Conservation (phyloP, 2,888 invertebrate species). For the Archips xylosteana region DNA sequence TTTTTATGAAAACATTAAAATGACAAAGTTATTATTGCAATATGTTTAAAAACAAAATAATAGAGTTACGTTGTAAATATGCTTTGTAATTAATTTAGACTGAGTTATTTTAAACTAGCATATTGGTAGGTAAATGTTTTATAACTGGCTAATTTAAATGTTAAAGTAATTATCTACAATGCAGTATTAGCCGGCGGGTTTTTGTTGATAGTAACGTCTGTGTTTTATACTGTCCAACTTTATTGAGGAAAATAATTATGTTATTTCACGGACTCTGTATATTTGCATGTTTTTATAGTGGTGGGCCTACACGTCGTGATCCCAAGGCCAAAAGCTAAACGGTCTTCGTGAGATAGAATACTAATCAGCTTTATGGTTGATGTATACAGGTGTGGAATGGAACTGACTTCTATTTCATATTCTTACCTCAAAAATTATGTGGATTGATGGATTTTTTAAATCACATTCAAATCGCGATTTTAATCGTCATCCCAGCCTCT, state of each 20-base stretch:
- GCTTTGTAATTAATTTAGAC: slow-evolving; percentile 44
- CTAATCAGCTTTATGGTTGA: too few species aligned
- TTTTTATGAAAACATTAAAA: slow-evolving; percentile 26
- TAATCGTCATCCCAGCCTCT: too few species aligned
- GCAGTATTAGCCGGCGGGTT: slow-evolving; percentile 8
- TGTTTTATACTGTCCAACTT: slow-evolving; percentile 5
- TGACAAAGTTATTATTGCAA: slow-evolving; percentile 43
- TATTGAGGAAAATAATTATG: neutral
- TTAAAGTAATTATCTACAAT: slow-evolving; percentile 32
- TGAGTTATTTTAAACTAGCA: slow-evolving; percentile 46
- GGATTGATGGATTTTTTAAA: too few species aligned
- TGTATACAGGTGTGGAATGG: too few species aligned
- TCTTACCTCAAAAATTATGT: too few species aligned
- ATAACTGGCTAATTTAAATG: slow-evolving; percentile 41
- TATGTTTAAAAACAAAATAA: slow-evolving; percentile 43
- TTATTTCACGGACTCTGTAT: neutral
- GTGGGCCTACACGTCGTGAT: too few species aligned
- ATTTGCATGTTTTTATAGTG: neutral
- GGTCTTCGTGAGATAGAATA: neutral
- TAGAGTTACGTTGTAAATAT: slow-evolving; percentile 46
- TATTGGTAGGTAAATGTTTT: slow-evolving; percentile 42
- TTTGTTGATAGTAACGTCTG: neutral
- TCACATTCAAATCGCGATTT: too few species aligned
- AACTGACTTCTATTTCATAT: too few species aligned
- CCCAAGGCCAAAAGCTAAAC: neutral